Base-by-base conservation (phyloP, 2,113 vertebrate genomes). In the Micromys minutus region DNA sequence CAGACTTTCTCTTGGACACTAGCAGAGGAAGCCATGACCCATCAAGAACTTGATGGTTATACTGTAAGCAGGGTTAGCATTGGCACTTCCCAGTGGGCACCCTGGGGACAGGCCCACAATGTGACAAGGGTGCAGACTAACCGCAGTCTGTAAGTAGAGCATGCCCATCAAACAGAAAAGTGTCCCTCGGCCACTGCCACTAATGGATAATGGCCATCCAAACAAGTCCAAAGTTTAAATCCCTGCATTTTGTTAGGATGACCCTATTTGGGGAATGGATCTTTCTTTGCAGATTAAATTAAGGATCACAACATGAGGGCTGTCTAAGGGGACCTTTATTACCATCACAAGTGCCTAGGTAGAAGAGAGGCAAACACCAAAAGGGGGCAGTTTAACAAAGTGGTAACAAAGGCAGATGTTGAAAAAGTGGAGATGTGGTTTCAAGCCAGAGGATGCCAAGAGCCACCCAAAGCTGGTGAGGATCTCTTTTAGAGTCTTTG, bases 251-350 rank as follows among this genome's bases (percentile, higher is more conserved):
- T 31, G 4, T 42, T 63, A n/a, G 34, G n/a, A 55, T 83, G 26
- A 55, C 34, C 6, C 67, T n/a, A 50, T 84, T 75, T 93, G 88
- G 85, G 50, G 45, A 57, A 90, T n/a, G 57, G n/a, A 52, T 47
- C n/a, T 90, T 71, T 47, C n/a, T 90, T 71, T 36, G n/a, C n/a
- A 85, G n/a, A n/a, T 91, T 74, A 87, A 94, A 67, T 76, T 71
- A 81, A 83, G 59, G 79, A 67, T 84, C 31, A 72, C 9, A 57
- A 50, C 17, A 36, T 45, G 50, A 85, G 59, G 47, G 21, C n/a
- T 42, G 63, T 39, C n/a, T 61, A 61, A 83, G 80, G n/a, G n/a
- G 24, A 42, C 13, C 55, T 83, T 61, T 8, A 7, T 61, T 42
- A 2, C 22, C 79, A 59, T 15, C 36, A 59, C 52, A 57, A 81